Evolutionary conservation across 2,797 vertebrate species (phyloP).

Genomic region (Epinephelus awoara): DNA sequence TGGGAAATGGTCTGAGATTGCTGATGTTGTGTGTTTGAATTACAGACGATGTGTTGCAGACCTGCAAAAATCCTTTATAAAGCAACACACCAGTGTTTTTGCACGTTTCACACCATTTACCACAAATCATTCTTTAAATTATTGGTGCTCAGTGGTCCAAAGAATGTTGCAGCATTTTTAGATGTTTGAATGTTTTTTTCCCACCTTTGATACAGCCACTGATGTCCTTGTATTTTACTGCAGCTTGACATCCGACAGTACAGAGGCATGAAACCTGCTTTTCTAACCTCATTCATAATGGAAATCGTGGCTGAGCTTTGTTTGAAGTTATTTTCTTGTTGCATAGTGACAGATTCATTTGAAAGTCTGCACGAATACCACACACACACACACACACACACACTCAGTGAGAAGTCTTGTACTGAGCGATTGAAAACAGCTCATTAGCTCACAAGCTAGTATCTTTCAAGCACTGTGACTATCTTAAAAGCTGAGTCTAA

Average conservation of each 20-base stretch:
- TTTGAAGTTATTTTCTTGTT: neutral
- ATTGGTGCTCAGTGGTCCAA: neutral
- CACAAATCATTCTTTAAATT: neutral
- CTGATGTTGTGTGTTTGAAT: constrained; percentile 21
- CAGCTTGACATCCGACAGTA: neutral
- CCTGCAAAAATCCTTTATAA: neutral
- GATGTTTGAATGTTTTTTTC: neutral
- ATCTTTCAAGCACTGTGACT: neutral
- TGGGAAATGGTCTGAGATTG: neutral
- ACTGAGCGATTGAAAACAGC: neutral
- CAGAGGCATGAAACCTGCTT: neutral
- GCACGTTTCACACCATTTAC: neutral
- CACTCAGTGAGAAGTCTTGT: neutral
- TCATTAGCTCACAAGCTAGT: neutral
- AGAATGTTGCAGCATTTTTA: neutral
- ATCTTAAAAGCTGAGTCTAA: no score
- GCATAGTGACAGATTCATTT: neutral
- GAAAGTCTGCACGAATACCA: neutral
- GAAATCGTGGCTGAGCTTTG: constrained; percentile 3
- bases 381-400: neutral
- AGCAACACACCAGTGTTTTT: neutral
- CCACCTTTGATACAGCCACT: neutral
- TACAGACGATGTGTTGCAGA: constrained; percentile 25
- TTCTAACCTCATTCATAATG: neutral
- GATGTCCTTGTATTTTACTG: neutral